Conservation (phyloP, 2,888 invertebrate species). For the Acronicta alni region DNA sequence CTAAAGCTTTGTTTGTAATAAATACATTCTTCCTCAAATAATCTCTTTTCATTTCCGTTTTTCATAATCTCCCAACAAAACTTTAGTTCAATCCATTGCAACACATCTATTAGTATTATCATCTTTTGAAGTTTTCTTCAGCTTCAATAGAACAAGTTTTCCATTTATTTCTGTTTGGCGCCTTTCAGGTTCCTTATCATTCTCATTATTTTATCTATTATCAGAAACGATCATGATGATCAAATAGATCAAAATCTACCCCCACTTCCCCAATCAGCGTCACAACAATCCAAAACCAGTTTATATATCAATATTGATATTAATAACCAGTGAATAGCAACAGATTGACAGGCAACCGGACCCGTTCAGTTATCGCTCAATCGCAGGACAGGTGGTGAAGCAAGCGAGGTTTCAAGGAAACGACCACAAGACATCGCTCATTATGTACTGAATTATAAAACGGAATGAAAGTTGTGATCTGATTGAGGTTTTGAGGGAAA, state of each 20-base stretch:
- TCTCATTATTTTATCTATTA: neutral
- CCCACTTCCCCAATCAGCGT: slow-evolving; percentile 47
- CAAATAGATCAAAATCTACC: slow-evolving; percentile 32
- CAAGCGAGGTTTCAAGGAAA: slow-evolving; percentile 30
- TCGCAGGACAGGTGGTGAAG: slow-evolving; percentile 44
- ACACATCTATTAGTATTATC: too few relatives aligned
- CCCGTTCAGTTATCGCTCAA: slow-evolving; percentile 47
- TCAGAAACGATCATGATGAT: slow-evolving; percentile 17
- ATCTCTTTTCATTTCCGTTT: too few relatives aligned
- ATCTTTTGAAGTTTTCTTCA: neutral
- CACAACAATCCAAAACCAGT: slow-evolving; percentile 40
- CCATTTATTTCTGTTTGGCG: neutral
- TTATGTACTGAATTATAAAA: slow-evolving; percentile 21
- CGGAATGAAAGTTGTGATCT: slow-evolving; percentile 31
- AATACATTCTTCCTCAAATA: too few relatives aligned
- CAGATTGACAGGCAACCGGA: slow-evolving; percentile 42
- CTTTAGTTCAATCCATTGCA: too few relatives aligned
- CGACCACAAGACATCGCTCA: slow-evolving; percentile 9
- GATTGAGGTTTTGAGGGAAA: slow-evolving; percentile 26
- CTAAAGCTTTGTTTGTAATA: too few relatives aligned
- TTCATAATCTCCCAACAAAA: too few relatives aligned
- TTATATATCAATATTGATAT: slow-evolving; percentile 45
- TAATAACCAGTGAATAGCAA: slow-evolving; percentile 39
- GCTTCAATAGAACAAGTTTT: neutral
- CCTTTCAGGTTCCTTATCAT: neutral